A percentile compares a stretch with the other conserved stretches of the same genome.
Conservation (phyloP, 1,140 invertebrate species). For the Luehdorfia chinensis region DNA sequence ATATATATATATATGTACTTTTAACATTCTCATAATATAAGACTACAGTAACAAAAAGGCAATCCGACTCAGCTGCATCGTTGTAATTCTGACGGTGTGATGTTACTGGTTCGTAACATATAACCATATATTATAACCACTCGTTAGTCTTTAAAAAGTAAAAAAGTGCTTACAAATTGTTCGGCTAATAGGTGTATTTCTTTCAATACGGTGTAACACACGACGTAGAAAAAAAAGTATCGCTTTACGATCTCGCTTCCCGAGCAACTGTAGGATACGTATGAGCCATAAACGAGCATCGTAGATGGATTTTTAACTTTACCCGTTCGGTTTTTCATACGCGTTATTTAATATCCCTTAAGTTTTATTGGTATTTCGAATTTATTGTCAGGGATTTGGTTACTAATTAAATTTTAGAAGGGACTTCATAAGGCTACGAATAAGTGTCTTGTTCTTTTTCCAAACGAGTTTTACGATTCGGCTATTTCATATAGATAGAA, state of each 20-base stretch:
- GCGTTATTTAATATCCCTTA: conserved; percentile 2
- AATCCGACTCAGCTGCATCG: no score
- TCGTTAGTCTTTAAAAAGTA: background rate
- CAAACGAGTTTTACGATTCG: no score
- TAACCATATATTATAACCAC: no score
- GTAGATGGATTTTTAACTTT: background rate
- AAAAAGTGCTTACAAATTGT: conserved; percentile 1
- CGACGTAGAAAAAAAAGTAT: background rate
- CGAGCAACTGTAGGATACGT: background rate
- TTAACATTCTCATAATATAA: no score
- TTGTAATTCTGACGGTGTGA: no score
- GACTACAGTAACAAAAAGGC: no score
- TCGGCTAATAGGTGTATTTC: conserved; percentile 2
- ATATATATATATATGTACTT: no score
- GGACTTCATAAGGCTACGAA: no score
- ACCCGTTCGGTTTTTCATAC: background rate
- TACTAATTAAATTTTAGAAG: conserved; percentile 11
- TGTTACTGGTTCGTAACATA: no score
- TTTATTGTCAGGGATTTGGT: conserved; percentile 1
- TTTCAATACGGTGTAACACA: conserved; percentile 4
- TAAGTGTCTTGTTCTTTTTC: no score
- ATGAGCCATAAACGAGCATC: background rate
- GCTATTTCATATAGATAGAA: no score
- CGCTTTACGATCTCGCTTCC: no score
- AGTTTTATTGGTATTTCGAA: conserved; percentile 3